These are phyloP conservation scores for Barbus barbus DNA, from an alignment of 2,113 vertebrate genomes.

Conservation along the genomic window DNA sequence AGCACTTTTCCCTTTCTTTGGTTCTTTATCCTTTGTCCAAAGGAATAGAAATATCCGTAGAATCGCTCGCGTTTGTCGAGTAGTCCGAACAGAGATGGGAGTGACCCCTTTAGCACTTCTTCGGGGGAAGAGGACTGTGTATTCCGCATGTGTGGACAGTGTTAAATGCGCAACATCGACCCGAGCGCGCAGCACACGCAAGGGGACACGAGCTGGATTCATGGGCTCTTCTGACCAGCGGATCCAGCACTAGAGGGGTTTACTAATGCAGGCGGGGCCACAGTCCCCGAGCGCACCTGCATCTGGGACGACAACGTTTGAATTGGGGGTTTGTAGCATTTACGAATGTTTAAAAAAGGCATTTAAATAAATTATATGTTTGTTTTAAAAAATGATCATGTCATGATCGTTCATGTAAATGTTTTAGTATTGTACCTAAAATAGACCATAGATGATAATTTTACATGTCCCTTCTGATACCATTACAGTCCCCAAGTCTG, in stretches of 20 bases:
- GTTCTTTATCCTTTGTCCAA: conserved; percentile 23
- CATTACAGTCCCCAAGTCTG: no score
- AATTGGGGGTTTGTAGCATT: neutral
- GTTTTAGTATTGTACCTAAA: neutral
- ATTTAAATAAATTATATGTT: neutral
- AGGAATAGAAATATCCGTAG: neutral
- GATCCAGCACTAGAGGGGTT: neutral
- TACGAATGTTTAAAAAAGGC: neutral
- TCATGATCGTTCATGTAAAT: neutral
- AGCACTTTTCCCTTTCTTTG: conserved; percentile 23
- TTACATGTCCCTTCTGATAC: no score
- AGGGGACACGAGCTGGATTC: conserved; percentile 15
- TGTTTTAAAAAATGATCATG: neutral
- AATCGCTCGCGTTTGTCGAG: neutral
- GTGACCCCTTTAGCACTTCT: conserved; percentile 7
- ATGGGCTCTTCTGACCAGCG: conserved; percentile 20
- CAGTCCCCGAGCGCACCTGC: neutral
- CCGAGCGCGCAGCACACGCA: conserved; percentile 9
- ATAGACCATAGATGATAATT: neutral
- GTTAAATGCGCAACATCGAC: conserved; percentile 12
- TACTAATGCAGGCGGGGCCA: conserved; percentile 25
- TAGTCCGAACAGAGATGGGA: conserved; percentile 1
- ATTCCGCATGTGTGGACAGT: conserved; percentile 27
- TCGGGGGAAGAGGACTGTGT: neutral
- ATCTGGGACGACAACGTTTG: neutral